A percentile compares a stretch with the other conserved stretches of the same genome.
phyloP scores from a whole-genome alignment of 37 sponge, comb jelly and placozoan genomes.

The Halichondria panicea region DNA sequence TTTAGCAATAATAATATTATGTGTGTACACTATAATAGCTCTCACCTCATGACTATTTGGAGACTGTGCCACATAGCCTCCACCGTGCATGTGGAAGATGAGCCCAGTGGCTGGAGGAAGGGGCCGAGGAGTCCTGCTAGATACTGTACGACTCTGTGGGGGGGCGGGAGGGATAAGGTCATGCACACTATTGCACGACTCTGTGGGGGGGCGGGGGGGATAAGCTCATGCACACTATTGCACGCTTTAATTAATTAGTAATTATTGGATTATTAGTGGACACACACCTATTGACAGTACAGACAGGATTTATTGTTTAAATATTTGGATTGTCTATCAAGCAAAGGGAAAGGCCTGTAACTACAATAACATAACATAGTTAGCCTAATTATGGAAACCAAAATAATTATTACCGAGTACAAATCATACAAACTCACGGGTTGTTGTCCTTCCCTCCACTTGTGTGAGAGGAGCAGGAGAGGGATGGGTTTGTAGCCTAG shows the following conservation, averaged over 20 bases:
- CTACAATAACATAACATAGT: not conserved
- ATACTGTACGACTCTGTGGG: too few species aligned
- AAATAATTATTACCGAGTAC: constrained; percentile 10
- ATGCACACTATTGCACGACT: not conserved
- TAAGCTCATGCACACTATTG: not conserved
- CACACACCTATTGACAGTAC: not conserved
- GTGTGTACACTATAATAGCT: not conserved
- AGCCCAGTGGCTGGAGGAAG: constrained; percentile 49
- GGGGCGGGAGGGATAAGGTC: not conserved
- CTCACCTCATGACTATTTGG: constrained; percentile 87
- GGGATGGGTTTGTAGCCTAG: constrained; percentile 62
- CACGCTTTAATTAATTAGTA: too few species aligned
- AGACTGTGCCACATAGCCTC: constrained; percentile 91
- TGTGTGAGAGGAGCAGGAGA: constrained; percentile 49
- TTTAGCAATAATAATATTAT: not conserved
- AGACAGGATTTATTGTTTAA: not conserved
- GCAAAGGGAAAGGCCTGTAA: not conserved
- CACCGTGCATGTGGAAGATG: constrained; percentile 93
- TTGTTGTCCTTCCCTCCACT: constrained; percentile 69
- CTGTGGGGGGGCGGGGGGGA: not conserved
- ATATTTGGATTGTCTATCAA: not conserved
- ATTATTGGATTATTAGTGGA: too few species aligned
- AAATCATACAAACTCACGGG: not conserved
- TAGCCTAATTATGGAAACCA: too few species aligned
- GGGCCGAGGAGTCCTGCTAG: not conserved